Evolutionary conservation across 2,888 invertebrate genomes (phyloP), one percentile per base, ranked within the genome.

Genomic region (Drepana falcataria): DNA sequence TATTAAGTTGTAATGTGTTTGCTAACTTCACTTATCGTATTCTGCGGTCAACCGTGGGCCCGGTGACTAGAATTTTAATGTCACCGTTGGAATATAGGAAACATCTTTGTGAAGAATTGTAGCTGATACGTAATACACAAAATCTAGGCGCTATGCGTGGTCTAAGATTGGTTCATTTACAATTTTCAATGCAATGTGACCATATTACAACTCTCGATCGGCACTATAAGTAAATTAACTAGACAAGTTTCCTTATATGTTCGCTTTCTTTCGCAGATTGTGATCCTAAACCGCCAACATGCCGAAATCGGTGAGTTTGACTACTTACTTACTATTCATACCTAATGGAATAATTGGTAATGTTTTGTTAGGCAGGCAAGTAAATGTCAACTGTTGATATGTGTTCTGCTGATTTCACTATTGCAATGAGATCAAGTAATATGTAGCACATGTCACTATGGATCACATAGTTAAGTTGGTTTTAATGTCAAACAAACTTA

Each of bases 291-390:
- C 82, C 84, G 82, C 82, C 91, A 93, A 92, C 84, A 93, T 93
- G 92, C 93, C 93, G 84, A 93, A 93, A 93, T 93, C 93, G 85
- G 93, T 93, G 78, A 93, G 93, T 93, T 65, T 49, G 7, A 33
- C 34, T 40, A 34, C 2, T 51, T 5, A 40, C 4, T 51, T 6
- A 21, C 21, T 21, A 21, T 21, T 21, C 21, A 21, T 21, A 21
- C 21, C 21, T 21, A 21, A 21, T 21, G 21, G 21, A 21, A 21
- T 21, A 21, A 0, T 21, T 21, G 21, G 21, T 21, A 21, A 21
- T 21, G 21, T 21, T 21, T 21, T 9, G 21, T 47, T 47, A 48
- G 48, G 51, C 40, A 55, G 49, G 55, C 58, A 55, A 55, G 59
- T 57, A 55, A 53, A 35, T 53, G 52, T 59, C 53, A 59, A 58